Evolutionary conservation across 2,113 vertebrate genomes (phyloP).

Genomic region (Solea solea): DNA sequence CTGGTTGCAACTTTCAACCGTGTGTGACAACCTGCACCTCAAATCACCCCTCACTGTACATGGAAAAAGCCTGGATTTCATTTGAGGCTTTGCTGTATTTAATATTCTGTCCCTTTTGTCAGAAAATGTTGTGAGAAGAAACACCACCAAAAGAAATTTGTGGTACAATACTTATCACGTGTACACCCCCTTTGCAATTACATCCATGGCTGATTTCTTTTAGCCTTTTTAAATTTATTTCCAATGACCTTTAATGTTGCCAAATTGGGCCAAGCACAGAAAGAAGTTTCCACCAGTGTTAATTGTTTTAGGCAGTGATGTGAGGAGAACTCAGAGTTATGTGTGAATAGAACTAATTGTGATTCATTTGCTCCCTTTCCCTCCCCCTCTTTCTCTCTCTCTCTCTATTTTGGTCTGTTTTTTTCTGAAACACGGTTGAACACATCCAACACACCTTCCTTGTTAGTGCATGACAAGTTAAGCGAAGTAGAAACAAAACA

Average conservation of each 20-base stretch:
- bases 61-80: constrained; percentile 44
- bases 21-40: constrained; percentile 12
- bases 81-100: constrained; percentile 55
- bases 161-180: constrained; percentile 80
- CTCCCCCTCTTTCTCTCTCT: constrained; percentile 1
- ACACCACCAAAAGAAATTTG: constrained; percentile 65
- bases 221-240: constrained; percentile 82
- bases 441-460: constrained; percentile 31
- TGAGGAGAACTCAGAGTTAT: constrained; percentile 70
- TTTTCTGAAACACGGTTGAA: constrained; percentile 3
- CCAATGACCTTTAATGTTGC: constrained; percentile 84
- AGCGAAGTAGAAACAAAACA: constrained; percentile 48
- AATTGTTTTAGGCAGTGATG: constrained; percentile 82
- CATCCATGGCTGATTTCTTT: constrained; percentile 86
- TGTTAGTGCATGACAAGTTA: constrained; percentile 50
- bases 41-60: constrained; percentile 40
- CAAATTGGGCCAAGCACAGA: constrained; percentile 71
- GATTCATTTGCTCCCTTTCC: constrained; percentile 57
- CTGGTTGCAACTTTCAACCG: neutral
- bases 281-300: constrained; percentile 76
- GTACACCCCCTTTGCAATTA: constrained; percentile 81
- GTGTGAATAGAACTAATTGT: constrained; percentile 71
- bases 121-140: constrained; percentile 58
- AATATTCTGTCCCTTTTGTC: constrained; percentile 71
- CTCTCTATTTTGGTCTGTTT: constrained; percentile 12